phyloP scores from a whole-genome alignment of 2,113 vertebrate species.

The Phrynosoma blainvillii region DNA sequence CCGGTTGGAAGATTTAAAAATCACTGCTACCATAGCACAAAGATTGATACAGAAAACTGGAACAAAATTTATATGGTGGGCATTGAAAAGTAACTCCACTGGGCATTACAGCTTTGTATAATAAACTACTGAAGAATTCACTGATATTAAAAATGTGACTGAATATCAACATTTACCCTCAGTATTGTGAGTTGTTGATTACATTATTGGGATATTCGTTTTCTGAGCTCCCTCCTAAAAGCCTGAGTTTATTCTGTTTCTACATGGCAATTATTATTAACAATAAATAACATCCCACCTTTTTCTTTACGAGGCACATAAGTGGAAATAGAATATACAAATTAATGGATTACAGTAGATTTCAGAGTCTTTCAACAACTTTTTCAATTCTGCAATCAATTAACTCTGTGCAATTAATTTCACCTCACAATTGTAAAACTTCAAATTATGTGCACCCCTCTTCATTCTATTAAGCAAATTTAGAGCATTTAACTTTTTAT shows the following conservation, averaged over 20 bases:
- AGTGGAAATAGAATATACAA: background rate
- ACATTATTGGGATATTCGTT: background rate
- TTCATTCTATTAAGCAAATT: constrained; percentile 22
- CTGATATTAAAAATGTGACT: background rate
- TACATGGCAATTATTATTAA: background rate
- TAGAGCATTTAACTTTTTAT: background rate
- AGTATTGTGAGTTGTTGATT: background rate
- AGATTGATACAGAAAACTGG: no score
- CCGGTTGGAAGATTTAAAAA: no score
- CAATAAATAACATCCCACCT: background rate
- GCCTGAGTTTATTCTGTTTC: background rate
- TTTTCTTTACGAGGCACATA: background rate
- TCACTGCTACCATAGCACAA: no score
- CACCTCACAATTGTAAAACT: background rate
- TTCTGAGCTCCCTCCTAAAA: background rate
- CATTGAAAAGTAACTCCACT: background rate
- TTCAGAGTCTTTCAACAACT: background rate
- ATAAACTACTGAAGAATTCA: background rate
- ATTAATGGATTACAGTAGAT: background rate
- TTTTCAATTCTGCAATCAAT: background rate
- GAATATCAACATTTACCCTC: no score
- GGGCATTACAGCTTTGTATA: background rate
- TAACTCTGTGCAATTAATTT: background rate
- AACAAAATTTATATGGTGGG: no score
- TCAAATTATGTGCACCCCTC: background rate